These are phyloP conservation scores for Anhinga rufa DNA, from an alignment of 2,113 vertebrate genomes.

Conservation along the genomic window DNA sequence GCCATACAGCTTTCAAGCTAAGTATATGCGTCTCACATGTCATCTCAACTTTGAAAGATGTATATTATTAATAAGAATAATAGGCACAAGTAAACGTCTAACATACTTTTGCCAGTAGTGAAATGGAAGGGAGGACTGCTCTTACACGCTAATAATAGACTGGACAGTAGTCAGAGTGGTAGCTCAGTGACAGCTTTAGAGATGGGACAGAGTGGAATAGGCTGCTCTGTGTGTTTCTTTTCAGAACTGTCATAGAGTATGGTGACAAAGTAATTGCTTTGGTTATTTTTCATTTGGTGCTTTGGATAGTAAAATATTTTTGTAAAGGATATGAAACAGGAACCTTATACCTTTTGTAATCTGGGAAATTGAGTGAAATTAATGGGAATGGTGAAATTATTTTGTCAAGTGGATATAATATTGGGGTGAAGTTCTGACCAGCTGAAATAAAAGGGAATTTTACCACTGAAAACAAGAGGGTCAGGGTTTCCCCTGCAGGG, in stretches of 20 bases:
- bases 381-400: background rate
- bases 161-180: background rate
- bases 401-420: background rate
- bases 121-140: background rate
- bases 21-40: background rate
- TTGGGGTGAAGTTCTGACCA: background rate
- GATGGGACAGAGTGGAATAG: background rate
- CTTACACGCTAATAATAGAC: rapidly evolving
- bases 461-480: background rate
- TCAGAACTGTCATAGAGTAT: background rate
- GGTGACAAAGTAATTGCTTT: background rate
- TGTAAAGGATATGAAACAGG: background rate
- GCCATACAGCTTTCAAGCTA: rapidly evolving
- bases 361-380: background rate
- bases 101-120: background rate
- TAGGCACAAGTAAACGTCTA: background rate
- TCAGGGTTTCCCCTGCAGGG: background rate
- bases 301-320: background rate
- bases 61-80: background rate
- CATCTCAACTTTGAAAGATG: background rate
- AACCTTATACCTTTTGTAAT: background rate
- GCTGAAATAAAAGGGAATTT: background rate
- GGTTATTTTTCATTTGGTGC: background rate
- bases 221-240: background rate
- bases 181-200: background rate